These are phyloP conservation scores for Microhierax caerulescens DNA, from an alignment of 2,797 vertebrate species.

Conservation along the genomic window DNA sequence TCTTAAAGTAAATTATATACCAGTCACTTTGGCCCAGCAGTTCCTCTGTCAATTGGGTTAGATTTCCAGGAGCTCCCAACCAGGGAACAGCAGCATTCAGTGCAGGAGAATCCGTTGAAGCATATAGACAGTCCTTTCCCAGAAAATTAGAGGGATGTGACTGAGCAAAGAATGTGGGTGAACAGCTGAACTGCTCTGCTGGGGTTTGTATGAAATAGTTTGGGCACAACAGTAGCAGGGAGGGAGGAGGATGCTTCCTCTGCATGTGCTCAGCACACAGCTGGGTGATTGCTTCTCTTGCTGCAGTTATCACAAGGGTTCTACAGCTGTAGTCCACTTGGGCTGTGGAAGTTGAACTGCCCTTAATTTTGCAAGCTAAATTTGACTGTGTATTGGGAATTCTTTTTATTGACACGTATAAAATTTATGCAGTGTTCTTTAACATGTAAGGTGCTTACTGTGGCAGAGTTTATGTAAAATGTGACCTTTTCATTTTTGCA, in stretches of 20 bases:
- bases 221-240: background rate
- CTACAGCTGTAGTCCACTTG: background rate
- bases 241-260: background rate
- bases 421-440: background rate
- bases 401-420: background rate
- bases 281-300: background rate
- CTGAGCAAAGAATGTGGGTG: rapidly evolving
- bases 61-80: rapidly evolving
- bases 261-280: background rate
- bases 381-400: background rate
- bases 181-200: background rate
- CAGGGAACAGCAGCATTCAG: background rate
- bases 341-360: background rate
- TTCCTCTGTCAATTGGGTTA: background rate
- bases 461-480: background rate
- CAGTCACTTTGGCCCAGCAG: background rate
- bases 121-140: background rate
- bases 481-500: background rate
- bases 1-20: background rate
- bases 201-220: background rate
- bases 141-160: background rate
- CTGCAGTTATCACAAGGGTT: background rate
- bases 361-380: background rate
- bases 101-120: background rate
- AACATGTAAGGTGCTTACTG: background rate